These are phyloP conservation scores for Drosophila gunungcola DNA, from an alignment of 1,140 invertebrate species.

Conservation along the genomic window DNA sequence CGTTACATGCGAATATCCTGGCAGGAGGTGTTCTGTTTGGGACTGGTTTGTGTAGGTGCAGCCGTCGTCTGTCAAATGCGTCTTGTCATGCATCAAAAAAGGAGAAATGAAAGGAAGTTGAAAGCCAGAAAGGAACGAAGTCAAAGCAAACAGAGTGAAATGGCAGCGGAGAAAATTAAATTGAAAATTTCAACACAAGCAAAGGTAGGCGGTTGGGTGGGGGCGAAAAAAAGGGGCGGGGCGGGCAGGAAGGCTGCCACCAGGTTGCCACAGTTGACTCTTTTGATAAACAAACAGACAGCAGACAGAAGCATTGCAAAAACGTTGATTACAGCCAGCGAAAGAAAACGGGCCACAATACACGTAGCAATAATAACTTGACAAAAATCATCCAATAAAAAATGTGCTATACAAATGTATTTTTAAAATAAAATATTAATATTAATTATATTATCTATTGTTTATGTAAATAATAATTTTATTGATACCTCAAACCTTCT, in stretches of 20 bases:
- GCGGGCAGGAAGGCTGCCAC: conserved; percentile 38
- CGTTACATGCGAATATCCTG: conserved; percentile 35
- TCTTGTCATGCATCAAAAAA: conserved; percentile 78
- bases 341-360: conserved; percentile 31
- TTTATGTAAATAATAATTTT: too few relatives aligned
- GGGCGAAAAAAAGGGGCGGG: background rate
- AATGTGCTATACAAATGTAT: too few relatives aligned
- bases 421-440: too few relatives aligned
- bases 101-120: conserved; percentile 30
- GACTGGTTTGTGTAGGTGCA: conserved; percentile 67
- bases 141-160: conserved; percentile 79
- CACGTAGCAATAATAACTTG: conserved; percentile 4
- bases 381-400: too few relatives aligned
- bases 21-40: conserved; percentile 13
- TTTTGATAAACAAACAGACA: conserved; percentile 77
- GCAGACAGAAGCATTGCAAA: conserved; percentile 60
- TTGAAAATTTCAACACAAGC: conserved; percentile 75
- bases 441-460: too few relatives aligned
- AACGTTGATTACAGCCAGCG: conserved; percentile 73
- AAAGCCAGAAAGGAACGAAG: conserved; percentile 44
- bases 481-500: too few relatives aligned
- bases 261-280: conserved; percentile 80
- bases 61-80: conserved; percentile 68
- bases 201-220: background rate
- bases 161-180: conserved; percentile 75